Evolutionary conservation across 1,140 invertebrate species (phyloP).

Genomic region (Pteromalus puparum): DNA sequence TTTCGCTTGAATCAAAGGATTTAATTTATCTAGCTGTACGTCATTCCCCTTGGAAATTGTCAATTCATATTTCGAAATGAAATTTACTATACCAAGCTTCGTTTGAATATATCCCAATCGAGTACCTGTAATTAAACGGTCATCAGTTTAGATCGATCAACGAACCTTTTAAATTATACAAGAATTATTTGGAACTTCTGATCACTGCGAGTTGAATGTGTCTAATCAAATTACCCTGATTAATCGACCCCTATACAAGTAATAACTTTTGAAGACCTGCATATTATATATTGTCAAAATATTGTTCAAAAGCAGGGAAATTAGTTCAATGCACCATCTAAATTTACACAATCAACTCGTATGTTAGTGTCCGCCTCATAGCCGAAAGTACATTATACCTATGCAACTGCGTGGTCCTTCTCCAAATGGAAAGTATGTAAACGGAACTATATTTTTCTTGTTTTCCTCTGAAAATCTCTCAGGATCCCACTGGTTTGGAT

Average conservation of each 20-base stretch:
- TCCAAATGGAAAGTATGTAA: conserved; percentile 78
- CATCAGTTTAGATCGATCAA: neutral
- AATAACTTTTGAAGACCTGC: neutral
- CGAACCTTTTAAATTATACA: neutral
- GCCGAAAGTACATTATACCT: conserved; percentile 28
- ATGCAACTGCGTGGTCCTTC: conserved; percentile 46
- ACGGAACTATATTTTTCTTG: conserved; percentile 66
- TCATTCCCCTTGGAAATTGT: conserved; percentile 50
- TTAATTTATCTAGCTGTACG: conserved; percentile 53
- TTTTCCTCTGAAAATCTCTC: conserved; percentile 78
- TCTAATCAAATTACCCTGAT: too few species aligned
- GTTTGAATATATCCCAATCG: conserved; percentile 63
- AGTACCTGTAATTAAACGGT: conserved; percentile 51
- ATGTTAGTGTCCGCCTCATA: neutral
- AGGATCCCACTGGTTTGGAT: conserved; percentile 81
- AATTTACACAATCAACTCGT: too few species aligned
- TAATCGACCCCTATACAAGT: neutral
- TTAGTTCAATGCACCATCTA: neutral
- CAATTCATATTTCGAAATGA: conserved; percentile 62
- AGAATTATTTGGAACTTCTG: neutral
- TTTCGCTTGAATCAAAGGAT: conserved; percentile 4
- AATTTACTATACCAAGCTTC: conserved; percentile 60
- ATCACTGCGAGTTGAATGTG: too few species aligned
- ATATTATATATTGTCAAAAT: neutral
- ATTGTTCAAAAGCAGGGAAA: neutral